Base-by-base conservation (phyloP, 2,797 vertebrate species). In the Yasuhikotakia modesta region DNA sequence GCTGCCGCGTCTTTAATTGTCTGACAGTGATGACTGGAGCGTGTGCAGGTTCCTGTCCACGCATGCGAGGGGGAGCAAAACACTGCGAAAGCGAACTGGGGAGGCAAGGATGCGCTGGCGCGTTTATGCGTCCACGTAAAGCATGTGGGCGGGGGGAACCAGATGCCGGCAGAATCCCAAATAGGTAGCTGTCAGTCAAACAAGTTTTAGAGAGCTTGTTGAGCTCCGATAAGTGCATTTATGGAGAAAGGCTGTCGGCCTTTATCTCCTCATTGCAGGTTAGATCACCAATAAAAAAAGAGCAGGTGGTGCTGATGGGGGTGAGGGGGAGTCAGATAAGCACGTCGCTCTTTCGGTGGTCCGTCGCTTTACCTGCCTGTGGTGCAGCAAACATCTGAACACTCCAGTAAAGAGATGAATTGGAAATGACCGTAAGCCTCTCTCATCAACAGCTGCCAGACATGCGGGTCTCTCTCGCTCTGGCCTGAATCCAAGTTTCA, bases 241-340 rank as follows among this genome's bases (percentile, higher is more conserved):
- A 91, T 90, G 89, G 89, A 92, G 88, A 90, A 90, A 66, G 87
- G 89, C 86, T 85, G 90, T 83, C 83, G 67, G 77, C 87, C 86
- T 90, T 92, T 92, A 93, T 92, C 91, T 91, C 90, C 83, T 90
- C 87, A 87, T 86, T 92, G 88, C 90, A 92, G 91, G 90, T 92
- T 90, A 90, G 89, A 92, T 92, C 81, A 64, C 81, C 86, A 90
- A 93, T 91, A 90, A 89, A 92, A 39, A 86, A 90, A 86, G 81
- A 85, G 81, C 87, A 79, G 65, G 27, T 55, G 30, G 4, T 11
- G 39, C 22, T 43, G 60, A 17, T 65, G 60, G 50, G 60, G 43
- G 66, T 60, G 53, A 43, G 30, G 39, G 16, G 7, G 50, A 64
- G 35, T 64, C 68, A 87, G 90, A 91, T 91, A 90, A 90, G 86